Evolutionary conservation across 2,113 vertebrate genomes (phyloP), one percentile per base, ranked within the genome.

Genomic region (Leptobrachium leishanense): DNA sequence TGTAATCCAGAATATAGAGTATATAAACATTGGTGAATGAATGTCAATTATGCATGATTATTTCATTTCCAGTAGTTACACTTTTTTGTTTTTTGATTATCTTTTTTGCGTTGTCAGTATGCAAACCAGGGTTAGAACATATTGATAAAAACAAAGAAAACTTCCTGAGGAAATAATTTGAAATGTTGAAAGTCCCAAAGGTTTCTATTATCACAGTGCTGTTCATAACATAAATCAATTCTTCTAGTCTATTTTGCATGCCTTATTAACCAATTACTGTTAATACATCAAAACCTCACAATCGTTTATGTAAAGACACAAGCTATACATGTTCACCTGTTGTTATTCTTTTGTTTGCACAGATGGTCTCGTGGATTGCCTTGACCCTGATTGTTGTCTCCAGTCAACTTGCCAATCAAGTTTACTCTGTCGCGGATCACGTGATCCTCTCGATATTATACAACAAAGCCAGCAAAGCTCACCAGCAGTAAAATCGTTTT

Each of bases 321-420:
- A 59, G 55, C 9, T 12, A 59, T 59, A 59, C 55, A 59, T 12
- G 55, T 59, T 59, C 11, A 59, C 13, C 55, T 59, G 55, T 59
- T 59, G 55, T 12, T 12, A 59, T 59, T 11, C 6, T 59, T 59
- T 8, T 12, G 4, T 59, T 59, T 15, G 3, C 4, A 59, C 92
- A 99, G 98, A 99, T 85, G 97, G 98, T 82, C 92, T 99, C 79
- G 96, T 96, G 13, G 98, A 99, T 88, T 99, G 98, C 88, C 92
- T 99, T 89, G 98, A 99, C 90, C 98, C 97, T 0, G 98, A 99
- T 90, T 99, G 98, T 90, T 99, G 98, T 89, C 95, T 99, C 81
- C 98, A 99, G 88, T 92, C 95, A 39, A 94, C 94, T 7, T 99
- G 98, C 85, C 97, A 99, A 87, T 97, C 95, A 77, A 98, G 95